Conservation (phyloP, 1,140 invertebrate genomes). For the Drosophila pallidifrons region DNA sequence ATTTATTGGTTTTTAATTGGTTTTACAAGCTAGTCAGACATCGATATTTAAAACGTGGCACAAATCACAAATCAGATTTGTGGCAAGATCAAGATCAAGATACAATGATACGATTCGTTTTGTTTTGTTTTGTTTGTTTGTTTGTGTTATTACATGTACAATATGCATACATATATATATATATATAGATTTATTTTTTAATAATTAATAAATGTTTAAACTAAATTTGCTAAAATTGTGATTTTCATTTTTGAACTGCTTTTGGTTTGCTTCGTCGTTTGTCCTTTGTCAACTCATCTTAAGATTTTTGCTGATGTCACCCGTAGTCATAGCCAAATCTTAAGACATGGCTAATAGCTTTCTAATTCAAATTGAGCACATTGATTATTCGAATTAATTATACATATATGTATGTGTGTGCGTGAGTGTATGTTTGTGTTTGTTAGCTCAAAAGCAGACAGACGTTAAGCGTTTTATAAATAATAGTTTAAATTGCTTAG, state of each 20-base stretch:
- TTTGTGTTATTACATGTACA: conserved; percentile 46
- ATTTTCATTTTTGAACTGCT: conserved; percentile 75
- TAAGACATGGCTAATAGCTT: conserved; percentile 30
- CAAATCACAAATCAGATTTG: conserved; percentile 82
- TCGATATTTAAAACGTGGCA: conserved; percentile 83
- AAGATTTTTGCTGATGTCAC: conserved; percentile 59
- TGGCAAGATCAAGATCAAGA: conserved; percentile 81
- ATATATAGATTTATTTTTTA: conserved; percentile 48
- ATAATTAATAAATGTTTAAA: conserved; percentile 78
- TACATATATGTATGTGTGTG: conserved; percentile 21
- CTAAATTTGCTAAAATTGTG: conserved; percentile 82
- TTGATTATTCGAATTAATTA: conserved; percentile 52
- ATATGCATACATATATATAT: conserved; percentile 27
- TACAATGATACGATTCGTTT: conserved; percentile 79
- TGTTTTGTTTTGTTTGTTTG: conserved; percentile 31
- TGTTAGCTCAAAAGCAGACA: conserved; percentile 63
- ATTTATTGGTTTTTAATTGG: conserved; percentile 50
- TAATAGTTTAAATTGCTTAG: conserved; percentile 46
- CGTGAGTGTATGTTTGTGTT: background rate
- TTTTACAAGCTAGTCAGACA: conserved; percentile 81
- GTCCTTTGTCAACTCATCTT: conserved; percentile 53
- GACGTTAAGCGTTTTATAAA: conserved; percentile 69
- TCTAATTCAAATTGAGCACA: conserved; percentile 64
- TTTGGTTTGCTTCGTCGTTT: conserved; percentile 81
- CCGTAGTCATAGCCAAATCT: conserved; percentile 44